A percentile compares a stretch with the other conserved stretches of the same genome.
phyloP scores from a whole-genome alignment of 2,113 vertebrate species.

The Crotalus horridus region DNA sequence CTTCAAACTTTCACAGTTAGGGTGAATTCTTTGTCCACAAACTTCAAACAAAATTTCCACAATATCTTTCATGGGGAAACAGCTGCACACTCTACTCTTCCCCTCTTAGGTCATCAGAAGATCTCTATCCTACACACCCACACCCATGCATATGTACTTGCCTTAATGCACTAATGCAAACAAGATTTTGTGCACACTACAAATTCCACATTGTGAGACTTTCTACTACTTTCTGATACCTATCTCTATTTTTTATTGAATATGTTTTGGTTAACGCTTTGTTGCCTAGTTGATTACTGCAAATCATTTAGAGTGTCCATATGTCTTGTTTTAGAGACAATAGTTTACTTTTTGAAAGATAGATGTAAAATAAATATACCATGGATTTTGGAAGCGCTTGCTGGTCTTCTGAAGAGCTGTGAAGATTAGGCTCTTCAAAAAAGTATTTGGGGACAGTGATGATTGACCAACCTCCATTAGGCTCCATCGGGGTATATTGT shows the following conservation, averaged over 20 bases:
- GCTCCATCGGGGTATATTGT: neutral
- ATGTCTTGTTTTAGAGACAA: neutral
- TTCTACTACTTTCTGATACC: neutral
- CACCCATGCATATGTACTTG: neutral
- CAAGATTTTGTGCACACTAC: neutral
- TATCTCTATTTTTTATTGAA: neutral
- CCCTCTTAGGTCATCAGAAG: neutral
- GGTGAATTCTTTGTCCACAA: neutral
- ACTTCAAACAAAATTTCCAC: slow-evolving; percentile 2
- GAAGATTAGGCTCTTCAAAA: neutral
- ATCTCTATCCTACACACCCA: neutral
- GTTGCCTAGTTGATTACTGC: neutral
- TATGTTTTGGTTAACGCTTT: neutral
- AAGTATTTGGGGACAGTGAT: neutral
- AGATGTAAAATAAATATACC: neutral
- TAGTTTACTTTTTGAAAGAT: neutral
- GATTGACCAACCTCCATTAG: neutral
- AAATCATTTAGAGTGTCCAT: neutral
- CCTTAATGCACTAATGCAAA: neutral
- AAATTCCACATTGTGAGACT: neutral
- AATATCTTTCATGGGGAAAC: neutral
- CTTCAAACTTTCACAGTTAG: neutral
- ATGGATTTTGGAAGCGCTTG: neutral
- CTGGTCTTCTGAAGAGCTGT: neutral
- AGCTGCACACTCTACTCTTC: neutral